Base-by-base conservation (phyloP, 1,140 invertebrate genomes). In the Zaprionus tsacasi region DNA sequence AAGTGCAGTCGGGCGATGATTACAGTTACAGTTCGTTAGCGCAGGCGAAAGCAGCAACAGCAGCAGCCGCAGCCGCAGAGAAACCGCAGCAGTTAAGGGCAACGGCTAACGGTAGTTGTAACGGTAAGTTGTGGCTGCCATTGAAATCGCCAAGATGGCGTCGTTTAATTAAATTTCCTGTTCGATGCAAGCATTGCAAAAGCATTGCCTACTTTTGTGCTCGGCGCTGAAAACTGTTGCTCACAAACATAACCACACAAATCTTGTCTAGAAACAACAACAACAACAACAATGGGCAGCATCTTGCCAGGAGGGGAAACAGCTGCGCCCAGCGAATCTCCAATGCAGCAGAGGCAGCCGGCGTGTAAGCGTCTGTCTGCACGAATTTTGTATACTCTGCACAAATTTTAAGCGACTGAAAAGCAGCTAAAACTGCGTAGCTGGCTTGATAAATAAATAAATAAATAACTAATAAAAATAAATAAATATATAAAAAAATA, bases 151-250 rank as follows among this genome's bases (percentile, higher is more conserved):
- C 13, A 50, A 36, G 43, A 48, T 72, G 76, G 66, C 76, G 70
- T 21, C 80, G 78, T 88, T 87, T 87, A 87, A 87, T 88, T 88
- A 82, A 87, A 87, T 88, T 87, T 87, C 83, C 83, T 80, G 67
- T 79, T 78, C 71, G 76, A 72, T 69, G 48, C 45, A 35, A 52
- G 35, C 17, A 21, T 21, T 21, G 45, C 48, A 69, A 77, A 77
- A 70, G 58, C 61, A 48, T 73, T 83, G 82, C 79, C 83, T 88
- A 87, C 72, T 82, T 86, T 74, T 66, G 36, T 60, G 76, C 45
- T 52, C 30, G 30, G 38, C 43, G 6, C 38, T 70, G 72, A 76
- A 73, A 87, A 77, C 82, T 87, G 82, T 86, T 87, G 82, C 83
- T 76, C 67, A 63, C 63, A 61, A 27, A 75, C 59, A 69, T 64